phyloP scores from a whole-genome alignment of 1,140 invertebrate genomes.

The Ephestia elutella region DNA sequence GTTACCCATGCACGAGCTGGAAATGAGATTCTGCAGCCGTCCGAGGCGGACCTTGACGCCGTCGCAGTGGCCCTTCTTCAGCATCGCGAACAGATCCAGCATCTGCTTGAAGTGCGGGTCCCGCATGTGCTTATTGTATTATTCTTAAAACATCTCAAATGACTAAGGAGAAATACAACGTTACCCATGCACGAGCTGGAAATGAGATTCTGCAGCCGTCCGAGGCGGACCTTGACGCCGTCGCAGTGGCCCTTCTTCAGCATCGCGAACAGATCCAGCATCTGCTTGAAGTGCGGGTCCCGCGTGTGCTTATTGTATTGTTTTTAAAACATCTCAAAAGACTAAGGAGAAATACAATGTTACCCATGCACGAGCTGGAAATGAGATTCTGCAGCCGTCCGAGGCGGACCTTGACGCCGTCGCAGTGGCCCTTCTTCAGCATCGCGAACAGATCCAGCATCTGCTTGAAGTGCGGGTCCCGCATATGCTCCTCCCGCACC shows the following conservation, averaged over 20 bases:
- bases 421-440: conserved; percentile 97
- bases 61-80: conserved; percentile 97
- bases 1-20: conserved; percentile 92
- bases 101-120: conserved; percentile 98
- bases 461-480: conserved; percentile 97
- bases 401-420: conserved; percentile 95
- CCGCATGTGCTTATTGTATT: conserved; percentile 97
- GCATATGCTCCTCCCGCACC: conserved; percentile 96
- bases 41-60: conserved; percentile 96
- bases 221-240: conserved; percentile 95
- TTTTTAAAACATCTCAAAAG: too few relatives aligned
- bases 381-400: conserved; percentile 97
- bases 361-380: conserved; percentile 93
- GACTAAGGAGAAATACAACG: neutral
- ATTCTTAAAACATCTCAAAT: too few relatives aligned
- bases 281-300: conserved; percentile 97
- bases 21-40: conserved; percentile 94
- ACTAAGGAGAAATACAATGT: conserved; percentile 12
- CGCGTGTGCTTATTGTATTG: conserved; percentile 97
- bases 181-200: conserved; percentile 93
- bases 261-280: conserved; percentile 97
- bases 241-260: conserved; percentile 97
- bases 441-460: conserved; percentile 97
- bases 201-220: conserved; percentile 95
- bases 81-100: conserved; percentile 95